phyloP scores from a whole-genome alignment of 2,888 invertebrate genomes.

The Athalia cordata region DNA sequence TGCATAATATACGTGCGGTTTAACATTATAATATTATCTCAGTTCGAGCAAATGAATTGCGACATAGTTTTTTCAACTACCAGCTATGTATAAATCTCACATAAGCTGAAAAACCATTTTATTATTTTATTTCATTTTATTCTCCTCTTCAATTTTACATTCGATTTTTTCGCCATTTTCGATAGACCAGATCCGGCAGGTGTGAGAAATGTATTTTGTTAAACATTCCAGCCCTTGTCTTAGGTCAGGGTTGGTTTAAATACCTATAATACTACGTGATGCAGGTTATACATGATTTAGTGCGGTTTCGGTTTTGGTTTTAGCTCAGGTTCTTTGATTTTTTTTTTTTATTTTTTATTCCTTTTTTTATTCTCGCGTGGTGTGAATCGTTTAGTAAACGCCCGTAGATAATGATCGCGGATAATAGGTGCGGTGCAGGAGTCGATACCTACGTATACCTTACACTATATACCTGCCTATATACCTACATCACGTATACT shows the following conservation, averaged over 20 bases:
- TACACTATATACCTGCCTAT: too few species aligned
- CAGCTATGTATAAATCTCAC: not conserved
- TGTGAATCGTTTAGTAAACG: slow-evolving; percentile 27
- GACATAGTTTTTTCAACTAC: not conserved
- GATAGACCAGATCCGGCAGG: slow-evolving; percentile 1
- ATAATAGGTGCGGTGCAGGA: slow-evolving; percentile 28
- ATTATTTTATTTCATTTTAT: too few species aligned
- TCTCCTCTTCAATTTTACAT: too few species aligned
- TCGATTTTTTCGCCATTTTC: too few species aligned
- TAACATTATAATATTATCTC: too few species aligned
- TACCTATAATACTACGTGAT: too few species aligned
- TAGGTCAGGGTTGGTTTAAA: not conserved
- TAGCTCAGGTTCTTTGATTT: too few species aligned
- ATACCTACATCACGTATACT: too few species aligned
- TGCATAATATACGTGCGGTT: too few species aligned
- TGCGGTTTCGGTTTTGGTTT: not conserved
- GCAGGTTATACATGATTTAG: slow-evolving; percentile 22
- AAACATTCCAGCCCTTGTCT: slow-evolving; percentile 2
- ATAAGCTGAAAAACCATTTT: not conserved
- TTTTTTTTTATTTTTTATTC: too few species aligned
- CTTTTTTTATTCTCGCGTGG: not conserved
- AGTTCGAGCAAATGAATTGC: slow-evolving; percentile 6
- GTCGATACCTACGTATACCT: not conserved
- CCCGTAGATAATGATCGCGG: slow-evolving; percentile 29
- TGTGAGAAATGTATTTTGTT: not conserved